Base-by-base conservation (phyloP, 2,888 invertebrate genomes). In the Boloria selene region DNA sequence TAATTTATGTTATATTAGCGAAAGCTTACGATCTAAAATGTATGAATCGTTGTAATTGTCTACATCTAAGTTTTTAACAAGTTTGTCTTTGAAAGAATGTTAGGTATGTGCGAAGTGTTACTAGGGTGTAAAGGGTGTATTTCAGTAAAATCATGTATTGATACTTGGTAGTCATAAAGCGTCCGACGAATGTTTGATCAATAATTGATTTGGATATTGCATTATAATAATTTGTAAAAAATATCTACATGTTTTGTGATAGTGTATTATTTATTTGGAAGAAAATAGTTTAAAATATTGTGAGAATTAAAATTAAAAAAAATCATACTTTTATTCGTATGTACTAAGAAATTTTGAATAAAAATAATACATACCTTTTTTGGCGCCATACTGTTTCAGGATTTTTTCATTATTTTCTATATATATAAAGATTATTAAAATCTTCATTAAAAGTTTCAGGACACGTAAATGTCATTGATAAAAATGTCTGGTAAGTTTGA, bases 301-400 rank as follows among this genome's bases (percentile, higher is more conserved):
- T 13, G 58, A 38, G 58, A 52, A 7, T 17, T 22, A 59, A 52
- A 22, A 22, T 22, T 4, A 50, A 22, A 45, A 42, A 44, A 18
- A 45, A 14, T 22, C n/a, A 13, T 44, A 44, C 14, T 45, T 4
- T 56, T 22, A 45, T n/a, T 7, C 22, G n/a, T 44, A 14, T 44
- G n/a, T 44, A 14, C 4, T 45, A 18, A 56, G 1, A 14, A 45
- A 38, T 45, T n/a, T 17, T 52, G 16, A 13, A 42, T 58, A 42
- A 10, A 13, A 10, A 13, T 18, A 58, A 58, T 45, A 64, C 87
- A 77, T 84, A 90, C 91, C 90, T 88, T 90, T 74, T 90, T 91
- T 5, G 90, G 89, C 31, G 89, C 84, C 91, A 91, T 91, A 74
- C 63, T 61, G 71, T 64, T 44, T 38, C 60, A 70, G 55, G 14